A percentile compares a stretch with the other conserved stretches of the same genome.
Evolutionary conservation across 1,140 invertebrate genomes (phyloP).

Genomic region (Heliothis subflexa): DNA sequence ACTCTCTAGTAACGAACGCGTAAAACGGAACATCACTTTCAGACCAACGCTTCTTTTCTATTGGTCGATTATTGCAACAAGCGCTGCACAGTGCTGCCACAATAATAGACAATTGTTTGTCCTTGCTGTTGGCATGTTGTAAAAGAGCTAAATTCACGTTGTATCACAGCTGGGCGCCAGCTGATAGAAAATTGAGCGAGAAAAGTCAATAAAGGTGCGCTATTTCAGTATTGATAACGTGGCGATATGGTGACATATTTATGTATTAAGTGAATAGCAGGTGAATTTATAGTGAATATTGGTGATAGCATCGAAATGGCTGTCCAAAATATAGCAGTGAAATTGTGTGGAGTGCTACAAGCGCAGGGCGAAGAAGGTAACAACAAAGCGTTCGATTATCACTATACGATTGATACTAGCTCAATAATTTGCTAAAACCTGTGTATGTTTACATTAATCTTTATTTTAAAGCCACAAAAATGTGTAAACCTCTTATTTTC

Average conservation of each 20-base stretch:
- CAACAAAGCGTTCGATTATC: conserved; percentile 15
- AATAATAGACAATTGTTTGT: conserved; percentile 51
- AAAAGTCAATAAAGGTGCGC: conserved; percentile 75
- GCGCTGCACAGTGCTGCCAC: conserved; percentile 52
- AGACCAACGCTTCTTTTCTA: conserved; percentile 58
- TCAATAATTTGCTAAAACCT: background rate
- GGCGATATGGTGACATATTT: conserved; percentile 55
- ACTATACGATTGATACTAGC: background rate
- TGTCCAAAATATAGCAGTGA: conserved; percentile 82
- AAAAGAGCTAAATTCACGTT: conserved; percentile 68
- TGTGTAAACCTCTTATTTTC: background rate
- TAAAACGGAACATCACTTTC: conserved; percentile 56
- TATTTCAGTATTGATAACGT: conserved; percentile 65
- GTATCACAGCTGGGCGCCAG: conserved; percentile 81
- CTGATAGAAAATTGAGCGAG: conserved; percentile 80
- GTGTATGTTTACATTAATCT: background rate
- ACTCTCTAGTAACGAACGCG: background rate
- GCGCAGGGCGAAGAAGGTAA: conserved; percentile 72
- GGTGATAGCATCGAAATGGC: conserved; percentile 63
- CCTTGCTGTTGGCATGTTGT: conserved; percentile 63
- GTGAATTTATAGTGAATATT: conserved; percentile 52
- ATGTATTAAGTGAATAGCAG: conserved; percentile 60
- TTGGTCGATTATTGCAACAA: conserved; percentile 58
- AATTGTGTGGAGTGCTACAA: conserved; percentile 82
- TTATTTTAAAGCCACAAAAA: background rate